Evolutionary conservation across 64 coral and sea anemone genomes (phyloP).

Genomic region (Porites australiensis): DNA sequence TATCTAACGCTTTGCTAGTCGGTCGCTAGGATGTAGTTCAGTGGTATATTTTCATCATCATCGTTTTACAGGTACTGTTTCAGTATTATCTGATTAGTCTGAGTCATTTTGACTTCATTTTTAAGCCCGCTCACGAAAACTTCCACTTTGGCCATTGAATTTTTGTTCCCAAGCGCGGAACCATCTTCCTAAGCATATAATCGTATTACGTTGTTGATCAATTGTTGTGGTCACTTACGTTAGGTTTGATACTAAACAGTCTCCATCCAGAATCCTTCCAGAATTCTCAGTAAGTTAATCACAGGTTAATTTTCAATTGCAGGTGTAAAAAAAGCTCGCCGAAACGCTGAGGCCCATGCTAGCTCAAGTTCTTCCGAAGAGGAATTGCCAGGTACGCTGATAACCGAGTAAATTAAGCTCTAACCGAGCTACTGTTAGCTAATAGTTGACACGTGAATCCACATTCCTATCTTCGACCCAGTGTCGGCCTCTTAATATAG

Average conservation of each 20-base stretch:
- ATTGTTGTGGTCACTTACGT: conserved; percentile 37
- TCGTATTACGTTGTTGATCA: conserved; percentile 34
- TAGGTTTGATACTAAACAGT: conserved; percentile 28
- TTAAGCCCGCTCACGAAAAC: conserved; percentile 40
- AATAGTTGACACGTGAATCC: conserved; percentile 45
- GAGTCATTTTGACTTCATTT: conserved; percentile 47
- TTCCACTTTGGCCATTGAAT: conserved; percentile 41
- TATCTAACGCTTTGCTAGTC: conserved; percentile 26
- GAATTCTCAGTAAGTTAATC: conserved; percentile 48
- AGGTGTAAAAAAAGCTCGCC: conserved; percentile 44
- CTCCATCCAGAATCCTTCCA: conserved; percentile 46
- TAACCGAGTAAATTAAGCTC: conserved; percentile 43
- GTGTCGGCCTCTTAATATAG: conserved; percentile 21
- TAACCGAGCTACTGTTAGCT: conserved; percentile 40
- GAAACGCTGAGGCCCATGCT: conserved; percentile 48
- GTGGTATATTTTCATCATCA: conserved; percentile 35
- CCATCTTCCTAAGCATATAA: conserved; percentile 35
- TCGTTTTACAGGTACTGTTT: conserved; percentile 47
- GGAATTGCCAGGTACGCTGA: conserved; percentile 46
- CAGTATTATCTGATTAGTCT: conserved; percentile 36
- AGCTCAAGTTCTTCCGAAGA: conserved; percentile 45
- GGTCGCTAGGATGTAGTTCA: conserved; percentile 42
- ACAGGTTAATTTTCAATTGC: conserved; percentile 50
- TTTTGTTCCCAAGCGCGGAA: conserved; percentile 19
- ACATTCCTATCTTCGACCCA: conserved; percentile 37